phyloP scores from a whole-genome alignment of 2,797 vertebrate species.

The Nothura maculosa region DNA sequence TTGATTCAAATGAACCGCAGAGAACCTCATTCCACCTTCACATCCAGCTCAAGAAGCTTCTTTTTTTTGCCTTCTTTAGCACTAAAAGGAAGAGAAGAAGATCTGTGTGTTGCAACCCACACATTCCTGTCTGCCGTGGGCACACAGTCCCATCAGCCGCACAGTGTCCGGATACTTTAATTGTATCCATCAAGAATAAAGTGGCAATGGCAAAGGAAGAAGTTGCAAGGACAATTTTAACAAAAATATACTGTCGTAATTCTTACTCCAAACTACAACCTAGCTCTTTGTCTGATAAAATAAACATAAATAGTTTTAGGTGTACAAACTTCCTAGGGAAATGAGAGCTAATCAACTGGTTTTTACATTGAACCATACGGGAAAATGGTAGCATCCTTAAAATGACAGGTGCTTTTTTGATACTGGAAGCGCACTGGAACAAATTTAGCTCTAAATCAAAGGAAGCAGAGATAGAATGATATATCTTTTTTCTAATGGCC shows the following conservation, averaged over 20 bases:
- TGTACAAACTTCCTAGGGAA: background rate
- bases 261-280: background rate
- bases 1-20: background rate
- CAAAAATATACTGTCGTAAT: background rate
- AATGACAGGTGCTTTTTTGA: background rate
- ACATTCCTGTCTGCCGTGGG: background rate
- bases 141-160: background rate
- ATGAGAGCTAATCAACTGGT: background rate
- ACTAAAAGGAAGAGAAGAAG: background rate
- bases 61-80: background rate
- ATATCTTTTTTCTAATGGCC: background rate
- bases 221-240: background rate
- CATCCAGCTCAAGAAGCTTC: background rate
- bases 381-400: background rate
- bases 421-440: background rate
- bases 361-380: too few species aligned
- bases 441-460: background rate
- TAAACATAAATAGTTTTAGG: fast-evolving
- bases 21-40: background rate
- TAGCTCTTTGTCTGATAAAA: background rate
- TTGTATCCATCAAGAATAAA: background rate
- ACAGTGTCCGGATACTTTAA: background rate
- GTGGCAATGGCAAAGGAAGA: background rate
- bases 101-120: background rate
- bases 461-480: background rate